Evolutionary conservation across 1,140 invertebrate species (phyloP).

Genomic region (Eumeta japonica): DNA sequence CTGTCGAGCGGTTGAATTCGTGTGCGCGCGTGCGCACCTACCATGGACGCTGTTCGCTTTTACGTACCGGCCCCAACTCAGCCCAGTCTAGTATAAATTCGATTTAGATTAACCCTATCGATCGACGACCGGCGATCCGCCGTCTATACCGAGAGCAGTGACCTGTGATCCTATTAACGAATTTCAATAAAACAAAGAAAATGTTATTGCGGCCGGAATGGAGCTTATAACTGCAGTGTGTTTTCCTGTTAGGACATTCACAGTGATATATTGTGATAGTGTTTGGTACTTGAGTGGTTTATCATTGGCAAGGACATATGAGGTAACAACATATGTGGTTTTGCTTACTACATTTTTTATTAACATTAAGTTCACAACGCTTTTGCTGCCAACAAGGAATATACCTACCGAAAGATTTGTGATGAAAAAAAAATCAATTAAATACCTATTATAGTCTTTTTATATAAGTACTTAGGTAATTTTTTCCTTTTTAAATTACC

Average conservation of each 20-base stretch:
- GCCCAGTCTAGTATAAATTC: background rate
- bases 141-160: background rate
- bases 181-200: constrained; percentile 18
- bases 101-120: background rate
- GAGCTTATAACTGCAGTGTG: constrained; percentile 49
- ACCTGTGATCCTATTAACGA: background rate
- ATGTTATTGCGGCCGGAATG: constrained; percentile 46
- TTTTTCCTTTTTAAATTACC: too few species aligned
- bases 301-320: constrained; percentile 34
- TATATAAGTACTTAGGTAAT: too few species aligned
- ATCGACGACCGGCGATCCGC: background rate
- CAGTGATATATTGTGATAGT: constrained; percentile 53
- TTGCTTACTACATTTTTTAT: too few species aligned
- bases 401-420: too few species aligned
- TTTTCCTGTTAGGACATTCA: constrained; percentile 35
- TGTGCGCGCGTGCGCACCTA: constrained; percentile 30
- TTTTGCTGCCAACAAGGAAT: too few species aligned
- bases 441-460: too few species aligned
- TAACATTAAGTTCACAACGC: too few species aligned
- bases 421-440: too few species aligned
- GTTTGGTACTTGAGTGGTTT: constrained; percentile 44
- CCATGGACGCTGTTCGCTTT: constrained; percentile 32
- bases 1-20: constrained; percentile 22
- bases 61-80: constrained; percentile 12
- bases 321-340: too few species aligned